phyloP scores from a whole-genome alignment of 1,140 invertebrate species.

The Aphaenogaster ashmeadi region DNA sequence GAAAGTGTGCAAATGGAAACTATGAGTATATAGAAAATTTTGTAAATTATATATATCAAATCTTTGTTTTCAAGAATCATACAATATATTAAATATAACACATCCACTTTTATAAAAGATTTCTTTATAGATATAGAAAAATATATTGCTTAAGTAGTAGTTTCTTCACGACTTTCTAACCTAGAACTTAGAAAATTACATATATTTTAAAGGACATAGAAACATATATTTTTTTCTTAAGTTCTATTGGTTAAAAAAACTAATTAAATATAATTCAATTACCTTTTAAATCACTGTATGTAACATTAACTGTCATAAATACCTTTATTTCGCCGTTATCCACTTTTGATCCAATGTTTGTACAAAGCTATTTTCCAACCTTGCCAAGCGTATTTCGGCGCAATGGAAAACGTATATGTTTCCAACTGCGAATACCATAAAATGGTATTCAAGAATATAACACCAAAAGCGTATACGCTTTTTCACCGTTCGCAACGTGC shows the following conservation, averaged over 20 bases:
- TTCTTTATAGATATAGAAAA: too few relatives aligned
- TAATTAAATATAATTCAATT: slow-evolving; percentile 16
- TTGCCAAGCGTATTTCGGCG: slow-evolving; percentile 17
- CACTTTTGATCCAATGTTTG: not conserved
- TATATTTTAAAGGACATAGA: not conserved
- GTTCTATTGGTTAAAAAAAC: not conserved
- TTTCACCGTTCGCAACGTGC: not conserved
- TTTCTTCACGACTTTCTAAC: too few relatives aligned
- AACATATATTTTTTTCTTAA: not conserved
- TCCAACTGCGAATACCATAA: slow-evolving; percentile 4
- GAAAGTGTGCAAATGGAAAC: too few relatives aligned
- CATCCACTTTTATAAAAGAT: too few relatives aligned
- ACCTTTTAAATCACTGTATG: not conserved
- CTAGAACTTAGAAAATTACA: not conserved
- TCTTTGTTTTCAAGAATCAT: too few relatives aligned
- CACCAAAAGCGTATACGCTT: not conserved
- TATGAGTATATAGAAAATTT: too few relatives aligned
- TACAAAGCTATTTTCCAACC: slow-evolving; percentile 1
- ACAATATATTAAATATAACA: too few relatives aligned
- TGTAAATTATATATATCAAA: too few relatives aligned
- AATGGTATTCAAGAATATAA: slow-evolving; percentile 16
- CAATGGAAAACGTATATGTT: slow-evolving; percentile 5
- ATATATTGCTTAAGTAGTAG: not conserved
- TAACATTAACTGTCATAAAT: not conserved
- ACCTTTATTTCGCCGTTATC: not conserved